These are phyloP conservation scores for Hystrix cristata DNA, from an alignment of 2,113 vertebrate species.

Conservation along the genomic window DNA sequence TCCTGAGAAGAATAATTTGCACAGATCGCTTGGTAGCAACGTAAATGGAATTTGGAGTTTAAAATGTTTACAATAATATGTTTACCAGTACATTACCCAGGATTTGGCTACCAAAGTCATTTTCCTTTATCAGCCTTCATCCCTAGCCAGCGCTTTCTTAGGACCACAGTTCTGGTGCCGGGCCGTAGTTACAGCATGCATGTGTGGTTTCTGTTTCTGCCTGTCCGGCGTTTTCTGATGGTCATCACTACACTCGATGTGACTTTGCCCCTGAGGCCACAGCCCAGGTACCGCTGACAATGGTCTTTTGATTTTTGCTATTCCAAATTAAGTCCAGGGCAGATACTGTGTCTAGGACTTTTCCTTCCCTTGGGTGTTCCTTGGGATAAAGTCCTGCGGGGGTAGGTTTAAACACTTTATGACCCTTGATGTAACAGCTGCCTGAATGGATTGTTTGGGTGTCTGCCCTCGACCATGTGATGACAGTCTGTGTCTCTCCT, in stretches of 20 bases:
- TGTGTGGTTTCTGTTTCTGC: not conserved
- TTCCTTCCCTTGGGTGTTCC: not conserved
- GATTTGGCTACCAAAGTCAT: fast-evolving
- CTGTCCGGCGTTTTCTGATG: not conserved
- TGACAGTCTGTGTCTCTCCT: not conserved
- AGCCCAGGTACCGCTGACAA: not conserved
- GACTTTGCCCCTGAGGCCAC: not conserved
- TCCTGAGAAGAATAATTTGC: not conserved
- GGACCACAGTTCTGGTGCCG: fast-evolving
- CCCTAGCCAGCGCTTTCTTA: fast-evolving
- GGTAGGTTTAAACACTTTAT: fast-evolving
- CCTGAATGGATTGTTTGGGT: not conserved
- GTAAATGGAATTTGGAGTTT: not conserved
- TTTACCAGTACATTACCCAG: fast-evolving
- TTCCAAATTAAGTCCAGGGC: not conserved
- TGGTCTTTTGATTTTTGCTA: not conserved
- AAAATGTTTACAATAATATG: not conserved
- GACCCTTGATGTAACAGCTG: not conserved
- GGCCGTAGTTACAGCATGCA: not conserved
- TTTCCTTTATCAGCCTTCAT: not conserved
- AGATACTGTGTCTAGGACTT: not conserved
- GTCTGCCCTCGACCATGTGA: fast-evolving
- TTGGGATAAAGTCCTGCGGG: fast-evolving
- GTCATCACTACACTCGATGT: not conserved
- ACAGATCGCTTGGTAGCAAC: not conserved